Base-by-base conservation (phyloP, 2,797 vertebrate species). In the Spinibarbus caldwelli region DNA sequence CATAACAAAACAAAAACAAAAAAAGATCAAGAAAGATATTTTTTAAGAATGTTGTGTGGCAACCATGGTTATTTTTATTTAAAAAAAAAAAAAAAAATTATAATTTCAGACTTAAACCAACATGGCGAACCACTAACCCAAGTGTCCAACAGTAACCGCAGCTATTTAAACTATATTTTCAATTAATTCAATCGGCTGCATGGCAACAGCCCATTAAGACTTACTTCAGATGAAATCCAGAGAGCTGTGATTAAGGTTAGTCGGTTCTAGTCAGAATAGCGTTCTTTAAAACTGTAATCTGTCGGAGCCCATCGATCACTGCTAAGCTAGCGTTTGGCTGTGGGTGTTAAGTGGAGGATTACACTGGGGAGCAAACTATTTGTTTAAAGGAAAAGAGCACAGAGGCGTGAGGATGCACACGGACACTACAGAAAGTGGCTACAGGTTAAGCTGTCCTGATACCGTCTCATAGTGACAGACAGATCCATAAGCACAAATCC, bases 221-320 rank as follows among this genome's bases (percentile, higher is more conserved):
- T 29, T 34, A 52, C 29, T 75, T 75, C 11, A 52, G 29, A 75
- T 52, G 10, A 75, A 75, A 75, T 52, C 45, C 10, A 6, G 29
- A 75, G 29, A 52, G 29, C 45, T 7, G 9, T 15, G 26, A 52
- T 52, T 11, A 75, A 75, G 47, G 47, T 43, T 36, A 38, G 71
- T 26, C 14, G 2, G 23, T 47, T 67, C 17, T 34, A 45, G 72
- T 76, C 41, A 54, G 64, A 31, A 80, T 47, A 59, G 47, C 23
- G 31, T 54, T 67, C n/a, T 71, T 83, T 87, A 84, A 62, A 78
- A 82, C 57, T 54, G 57, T 85, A 86, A 81, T 80, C 80, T 87
- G 82, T 67, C 70, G 7, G 70, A 85, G 67, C 36, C 59, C 71
- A 84, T 84, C 71, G 78, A 80, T 89, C 86, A 79, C 21, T 85